Percentiles rank a stretch among this genome's conserved stretches.
Conservation (phyloP, 2,888 invertebrate species). For the Caenorhabditis sinica region DNA sequence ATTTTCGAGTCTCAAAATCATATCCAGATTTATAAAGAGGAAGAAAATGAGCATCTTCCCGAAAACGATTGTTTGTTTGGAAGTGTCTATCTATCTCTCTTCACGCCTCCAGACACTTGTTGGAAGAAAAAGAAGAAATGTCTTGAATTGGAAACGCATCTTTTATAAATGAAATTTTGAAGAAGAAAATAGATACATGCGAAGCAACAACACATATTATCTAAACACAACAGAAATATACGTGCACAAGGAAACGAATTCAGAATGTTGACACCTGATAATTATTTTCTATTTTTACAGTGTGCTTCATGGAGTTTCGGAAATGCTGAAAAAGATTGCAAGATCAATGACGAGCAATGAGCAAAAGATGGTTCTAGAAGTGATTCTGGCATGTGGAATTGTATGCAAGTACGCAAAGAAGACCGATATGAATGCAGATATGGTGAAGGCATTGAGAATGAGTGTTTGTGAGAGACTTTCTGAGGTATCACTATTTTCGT, state of each 20-base stretch:
- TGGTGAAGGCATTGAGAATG: conserved; percentile 61
- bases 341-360: conserved; percentile 62
- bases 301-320: conserved; percentile 57
- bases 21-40: conserved; percentile 17
- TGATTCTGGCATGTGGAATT: conserved; percentile 58
- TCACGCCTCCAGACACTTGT: conserved; percentile 46
- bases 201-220: conserved; percentile 28
- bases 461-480: conserved; percentile 60
- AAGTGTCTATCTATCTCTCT: conserved; percentile 13
- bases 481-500: conserved; percentile 45
- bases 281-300: conserved; percentile 39
- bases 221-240: not conserved
- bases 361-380: conserved; percentile 58
- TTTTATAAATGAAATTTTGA: conserved; percentile 65
- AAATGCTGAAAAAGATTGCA: conserved; percentile 65
- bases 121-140: conserved; percentile 39
- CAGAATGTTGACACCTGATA: conserved; percentile 20
- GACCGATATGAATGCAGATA: conserved; percentile 15
- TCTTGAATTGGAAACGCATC: conserved; percentile 50
- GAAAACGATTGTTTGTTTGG: conserved; percentile 40
- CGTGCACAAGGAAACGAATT: conserved; percentile 1
- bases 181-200: conserved; percentile 53
- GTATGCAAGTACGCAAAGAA: conserved; percentile 48
- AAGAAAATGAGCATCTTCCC: not conserved
- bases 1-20: not conserved